Conservation (phyloP, 2,888 invertebrate genomes). For the Cantharis lateralis region DNA sequence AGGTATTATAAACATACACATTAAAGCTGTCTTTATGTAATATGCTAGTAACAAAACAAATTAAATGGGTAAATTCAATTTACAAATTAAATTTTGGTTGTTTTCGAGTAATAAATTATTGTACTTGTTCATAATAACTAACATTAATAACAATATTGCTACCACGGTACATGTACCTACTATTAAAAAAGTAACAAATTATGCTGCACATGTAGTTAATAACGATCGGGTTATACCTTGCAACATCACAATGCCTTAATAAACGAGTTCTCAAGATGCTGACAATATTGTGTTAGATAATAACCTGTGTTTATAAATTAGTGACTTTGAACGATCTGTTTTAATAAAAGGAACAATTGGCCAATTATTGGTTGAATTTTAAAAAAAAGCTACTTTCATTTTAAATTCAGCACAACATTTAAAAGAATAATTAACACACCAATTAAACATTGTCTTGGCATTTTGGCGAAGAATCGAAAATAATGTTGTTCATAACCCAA, state of each 20-base stretch:
- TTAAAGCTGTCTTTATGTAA: neutral
- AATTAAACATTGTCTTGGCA: too few relatives aligned
- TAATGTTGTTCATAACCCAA: too few relatives aligned
- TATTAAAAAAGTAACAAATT: neutral
- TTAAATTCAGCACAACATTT: neutral
- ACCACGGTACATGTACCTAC: neutral
- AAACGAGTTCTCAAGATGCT: neutral
- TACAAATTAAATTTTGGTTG: neutral
- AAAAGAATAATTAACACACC: neutral
- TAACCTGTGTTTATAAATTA: neutral
- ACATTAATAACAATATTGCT: neutral
- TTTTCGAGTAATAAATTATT: neutral
- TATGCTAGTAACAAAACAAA: neutral
- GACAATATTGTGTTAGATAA: neutral
- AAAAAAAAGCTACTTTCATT: neutral
- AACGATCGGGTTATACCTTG: neutral
- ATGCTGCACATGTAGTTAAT: neutral
- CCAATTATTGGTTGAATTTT: neutral
- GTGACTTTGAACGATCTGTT: neutral
- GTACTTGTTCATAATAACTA: neutral
- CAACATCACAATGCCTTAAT: neutral
- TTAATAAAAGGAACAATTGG: neutral
- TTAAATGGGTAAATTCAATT: neutral
- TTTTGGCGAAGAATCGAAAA: too few relatives aligned
- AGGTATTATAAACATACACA: neutral